A percentile compares a stretch with the other conserved stretches of the same genome.
phyloP scores from a whole-genome alignment of 2,888 invertebrate genomes.

The Bedellia somnulentella region DNA sequence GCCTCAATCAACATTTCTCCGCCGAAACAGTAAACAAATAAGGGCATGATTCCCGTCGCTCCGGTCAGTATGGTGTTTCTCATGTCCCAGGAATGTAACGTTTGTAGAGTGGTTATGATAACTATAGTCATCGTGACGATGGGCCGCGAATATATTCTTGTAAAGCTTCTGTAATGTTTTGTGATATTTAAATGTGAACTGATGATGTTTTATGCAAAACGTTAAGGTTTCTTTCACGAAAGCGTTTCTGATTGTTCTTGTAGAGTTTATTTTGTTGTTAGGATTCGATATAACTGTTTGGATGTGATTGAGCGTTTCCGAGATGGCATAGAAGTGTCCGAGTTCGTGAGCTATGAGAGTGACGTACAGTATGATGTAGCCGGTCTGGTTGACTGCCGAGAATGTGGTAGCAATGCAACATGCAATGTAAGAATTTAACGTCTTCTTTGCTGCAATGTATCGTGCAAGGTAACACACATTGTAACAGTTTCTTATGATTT shows the following conservation, averaged over 20 bases:
- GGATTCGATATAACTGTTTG: conserved; percentile 10
- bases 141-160: conserved; percentile 23
- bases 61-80: conserved; percentile 26
- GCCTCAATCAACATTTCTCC: conserved; percentile 28
- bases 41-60: conserved; percentile 23
- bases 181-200: conserved; percentile 23
- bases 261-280: conserved; percentile 4
- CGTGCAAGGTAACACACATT: no score
- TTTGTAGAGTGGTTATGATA: conserved; percentile 29
- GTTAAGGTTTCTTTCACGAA: conserved; percentile 16
- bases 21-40: conserved; percentile 32
- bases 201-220: conserved; percentile 29
- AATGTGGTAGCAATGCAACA: conserved; percentile 23
- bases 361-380: conserved; percentile 29
- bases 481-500: no score
- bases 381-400: conserved; percentile 31
- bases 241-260: conserved; percentile 5
- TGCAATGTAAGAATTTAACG: no score
- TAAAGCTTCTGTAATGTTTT: conserved; percentile 20
- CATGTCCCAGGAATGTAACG: conserved; percentile 25
- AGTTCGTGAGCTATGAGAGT: conserved; percentile 24
- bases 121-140: conserved; percentile 30
- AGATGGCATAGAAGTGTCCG: conserved; percentile 27
- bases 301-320: conserved; percentile 21
- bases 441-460: no score